Base-by-base conservation (phyloP, 2,888 invertebrate species). In the Helleia helle region DNA sequence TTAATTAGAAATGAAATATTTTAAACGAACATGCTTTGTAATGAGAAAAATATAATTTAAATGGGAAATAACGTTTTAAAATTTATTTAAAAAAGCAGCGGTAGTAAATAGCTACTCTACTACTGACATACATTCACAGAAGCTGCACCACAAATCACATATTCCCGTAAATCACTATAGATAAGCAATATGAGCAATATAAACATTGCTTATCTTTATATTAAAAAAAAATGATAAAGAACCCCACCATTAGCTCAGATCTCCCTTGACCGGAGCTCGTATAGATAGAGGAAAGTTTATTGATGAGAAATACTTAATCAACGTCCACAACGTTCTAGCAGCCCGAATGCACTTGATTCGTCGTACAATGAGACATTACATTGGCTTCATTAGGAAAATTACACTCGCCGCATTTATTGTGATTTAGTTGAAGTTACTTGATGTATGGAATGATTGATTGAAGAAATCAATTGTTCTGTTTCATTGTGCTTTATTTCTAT, bases 241-340 rank as follows among this genome's bases (percentile, higher is more conserved):
- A 25, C 11, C 39, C 22, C 25, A 9, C 15, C 24, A 22, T 24
- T 13, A 24, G 24, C 38, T 34, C 37, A 30, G 38, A 38, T 46
- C 38, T 29, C 48, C 43, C 48, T 48, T 42, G 48, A 46, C 48
- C 43, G 46, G 46, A 46, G 48, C 36, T 38, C 34, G 40, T 41
- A 48, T 55, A 61, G 71, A 70, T 69, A 59, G 58, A 59, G 58
- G 51, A 60, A 59, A 59, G 58, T 54, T 64, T 70, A 76, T 79
- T 75, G 72, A 79, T 79, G 69, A 58, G 56, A 54, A 55, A 59
- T 65, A 64, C 65, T 80, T 70, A 68, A 72, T 80, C 80, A 75
- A 73, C 56, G 76, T 72, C 70, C 54, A 50, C 52, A 56, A 56
- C 57, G 47, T 41, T 42, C 41, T 44, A 34, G 37, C 36, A 41